Evolutionary conservation across 2,888 invertebrate species (phyloP).

Genomic region (Pyrgus malvae): DNA sequence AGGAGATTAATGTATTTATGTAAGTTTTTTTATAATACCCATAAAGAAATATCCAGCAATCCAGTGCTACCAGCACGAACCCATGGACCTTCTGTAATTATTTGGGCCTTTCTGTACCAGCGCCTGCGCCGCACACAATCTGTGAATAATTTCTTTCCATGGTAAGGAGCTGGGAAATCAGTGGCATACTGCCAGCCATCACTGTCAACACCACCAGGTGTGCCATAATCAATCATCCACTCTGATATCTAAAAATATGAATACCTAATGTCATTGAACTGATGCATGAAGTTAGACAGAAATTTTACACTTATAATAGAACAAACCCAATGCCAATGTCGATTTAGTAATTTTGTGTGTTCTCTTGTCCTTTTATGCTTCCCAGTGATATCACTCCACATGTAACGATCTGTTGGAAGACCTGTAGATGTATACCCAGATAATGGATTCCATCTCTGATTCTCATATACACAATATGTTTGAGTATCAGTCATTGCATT

Average conservation of each 20-base stretch:
- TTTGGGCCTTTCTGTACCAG: slow-evolving; percentile 92
- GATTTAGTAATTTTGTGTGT: slow-evolving; percentile 91
- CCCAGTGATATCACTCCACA: slow-evolving; percentile 96
- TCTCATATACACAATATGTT: slow-evolving; percentile 95
- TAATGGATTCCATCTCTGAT: slow-evolving; percentile 96
- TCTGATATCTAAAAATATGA: slow-evolving; percentile 84
- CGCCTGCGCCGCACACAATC: slow-evolving; percentile 93
- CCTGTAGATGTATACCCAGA: slow-evolving; percentile 94
- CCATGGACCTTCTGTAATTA: slow-evolving; percentile 94
- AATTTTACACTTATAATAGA: background rate
- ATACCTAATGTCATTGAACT: background rate
- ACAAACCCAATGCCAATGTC: slow-evolving; percentile 93
- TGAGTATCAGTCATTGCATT: slow-evolving; percentile 92
- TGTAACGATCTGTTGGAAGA: slow-evolving; percentile 91
- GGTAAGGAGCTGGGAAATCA: slow-evolving; percentile 94
- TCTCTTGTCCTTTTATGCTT: slow-evolving; percentile 92
- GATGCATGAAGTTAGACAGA: too few relatives aligned
- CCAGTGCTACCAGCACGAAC: slow-evolving; percentile 92
- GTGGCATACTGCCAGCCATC: slow-evolving; percentile 98
- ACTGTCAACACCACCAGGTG: slow-evolving; percentile 93
- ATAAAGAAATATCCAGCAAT: slow-evolving; percentile 89
- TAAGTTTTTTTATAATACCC: too few relatives aligned
- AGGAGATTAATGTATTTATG: too few relatives aligned
- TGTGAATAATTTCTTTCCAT: slow-evolving; percentile 91
- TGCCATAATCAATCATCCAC: slow-evolving; percentile 96